Percentiles rank a stretch among this genome's conserved stretches.
Conservation (phyloP, 2,888 invertebrate species). For the Tipula vernalis region DNA sequence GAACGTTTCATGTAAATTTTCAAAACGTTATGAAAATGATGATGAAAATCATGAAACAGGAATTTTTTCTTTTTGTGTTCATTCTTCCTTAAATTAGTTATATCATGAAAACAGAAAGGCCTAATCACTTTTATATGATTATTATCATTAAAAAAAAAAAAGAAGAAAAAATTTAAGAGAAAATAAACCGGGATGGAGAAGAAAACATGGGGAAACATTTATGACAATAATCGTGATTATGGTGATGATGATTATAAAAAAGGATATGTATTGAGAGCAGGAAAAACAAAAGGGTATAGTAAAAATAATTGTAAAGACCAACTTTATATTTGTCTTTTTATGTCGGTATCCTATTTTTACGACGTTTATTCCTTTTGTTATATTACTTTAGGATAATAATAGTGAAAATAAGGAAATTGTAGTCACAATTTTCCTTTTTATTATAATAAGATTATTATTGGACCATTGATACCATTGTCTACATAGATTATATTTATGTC, state of each 20-base stretch:
- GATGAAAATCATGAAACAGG: background rate
- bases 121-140: background rate
- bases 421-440: background rate
- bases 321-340: background rate
- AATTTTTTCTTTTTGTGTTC: background rate
- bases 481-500: background rate
- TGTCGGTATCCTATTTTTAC: background rate
- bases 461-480: background rate
- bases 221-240: background rate
- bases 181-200: background rate
- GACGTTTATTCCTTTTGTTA: background rate
- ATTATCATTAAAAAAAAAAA: background rate
- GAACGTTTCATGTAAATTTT: background rate
- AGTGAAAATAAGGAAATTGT: background rate
- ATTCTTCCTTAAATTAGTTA: background rate
- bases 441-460: background rate
- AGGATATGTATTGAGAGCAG: background rate
- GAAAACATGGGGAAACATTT: background rate
- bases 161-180: background rate
- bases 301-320: background rate
- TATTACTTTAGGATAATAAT: background rate
- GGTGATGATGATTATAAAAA: background rate
- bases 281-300: background rate
- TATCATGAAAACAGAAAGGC: background rate
- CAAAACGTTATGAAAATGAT: background rate